Percentiles rank a stretch among this genome's conserved stretches.
Evolutionary conservation across 2,113 vertebrate genomes (phyloP).

Genomic region (human (Homo sapiens)): GRCh38 chr1:8386001-8386500

Average conservation of each 20-base stretch:
- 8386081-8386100: not conserved
- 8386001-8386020: no score
- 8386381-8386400: not conserved
- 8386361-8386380: not conserved
- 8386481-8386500: not conserved
- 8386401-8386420: not conserved
- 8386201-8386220: conserved; percentile 16
- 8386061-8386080: not conserved
- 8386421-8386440: not conserved
- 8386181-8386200: not conserved
- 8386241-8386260: not conserved
- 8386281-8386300: not conserved
- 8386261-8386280: not conserved
- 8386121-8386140: not conserved
- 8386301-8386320: not conserved
- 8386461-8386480: not conserved
- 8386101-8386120: not conserved
- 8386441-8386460: not conserved
- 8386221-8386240: not conserved
- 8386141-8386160: not conserved
- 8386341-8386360: not conserved
- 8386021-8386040: no score
- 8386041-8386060: not conserved
- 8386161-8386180: not conserved
- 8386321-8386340: not conserved